Percentiles rank a stretch among this genome's conserved stretches.
Evolutionary conservation across 2,888 invertebrate genomes (phyloP).

Genomic region (Tenthredo distinguenda): DNA sequence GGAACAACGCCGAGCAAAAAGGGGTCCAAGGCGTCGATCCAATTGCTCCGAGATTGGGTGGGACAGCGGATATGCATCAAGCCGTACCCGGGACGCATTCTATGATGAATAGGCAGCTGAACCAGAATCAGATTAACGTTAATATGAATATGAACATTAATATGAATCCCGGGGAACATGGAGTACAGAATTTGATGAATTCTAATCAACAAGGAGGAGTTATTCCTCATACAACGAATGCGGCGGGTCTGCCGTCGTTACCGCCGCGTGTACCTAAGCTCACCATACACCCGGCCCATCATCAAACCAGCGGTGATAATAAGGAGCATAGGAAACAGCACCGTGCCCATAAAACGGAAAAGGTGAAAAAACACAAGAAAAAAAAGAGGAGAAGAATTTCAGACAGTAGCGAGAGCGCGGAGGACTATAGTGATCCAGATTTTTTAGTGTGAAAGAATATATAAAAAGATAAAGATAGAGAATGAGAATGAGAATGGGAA

Average conservation of each 20-base stretch:
- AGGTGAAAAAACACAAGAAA: slow-evolving; percentile 75
- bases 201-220: slow-evolving; percentile 56
- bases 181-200: neutral
- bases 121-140: slow-evolving; percentile 55
- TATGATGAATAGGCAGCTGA: slow-evolving; percentile 39
- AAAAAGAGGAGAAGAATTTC: slow-evolving; percentile 76
- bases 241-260: slow-evolving; percentile 60
- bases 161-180: neutral
- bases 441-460: slow-evolving; percentile 71
- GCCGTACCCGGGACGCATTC: neutral
- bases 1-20: slow-evolving; percentile 58
- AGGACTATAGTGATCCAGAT: slow-evolving; percentile 84
- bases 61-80: neutral
- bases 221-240: slow-evolving; percentile 47
- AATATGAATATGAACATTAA: neutral
- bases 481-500: neutral
- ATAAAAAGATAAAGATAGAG: slow-evolving; percentile 15
- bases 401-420: slow-evolving; percentile 81
- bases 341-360: slow-evolving; percentile 73
- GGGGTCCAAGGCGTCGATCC: slow-evolving; percentile 60
- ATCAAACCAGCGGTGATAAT: slow-evolving; percentile 58
- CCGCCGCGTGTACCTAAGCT: slow-evolving; percentile 74
- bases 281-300: slow-evolving; percentile 70
- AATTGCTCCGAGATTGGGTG: neutral
- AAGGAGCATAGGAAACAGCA: slow-evolving; percentile 75